phyloP scores from a whole-genome alignment of 2,113 vertebrate species.

The Galeopterus variegatus region DNA sequence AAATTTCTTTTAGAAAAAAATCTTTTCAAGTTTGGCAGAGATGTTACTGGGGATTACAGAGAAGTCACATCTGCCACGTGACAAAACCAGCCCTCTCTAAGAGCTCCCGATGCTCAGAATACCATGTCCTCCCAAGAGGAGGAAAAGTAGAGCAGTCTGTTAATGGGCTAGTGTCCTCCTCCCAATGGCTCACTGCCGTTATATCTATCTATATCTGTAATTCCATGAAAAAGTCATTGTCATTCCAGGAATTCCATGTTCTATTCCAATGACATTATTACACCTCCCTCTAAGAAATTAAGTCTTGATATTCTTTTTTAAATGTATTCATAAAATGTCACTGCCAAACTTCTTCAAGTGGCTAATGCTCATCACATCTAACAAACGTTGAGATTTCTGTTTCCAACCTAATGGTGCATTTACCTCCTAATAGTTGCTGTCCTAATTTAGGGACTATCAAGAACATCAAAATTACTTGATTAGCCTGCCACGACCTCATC shows the following conservation, averaged over 20 bases:
- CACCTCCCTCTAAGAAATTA: conserved; percentile 12
- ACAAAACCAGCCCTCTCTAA: conserved; percentile 53
- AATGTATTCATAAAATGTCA: conserved; percentile 52
- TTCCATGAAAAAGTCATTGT: neutral
- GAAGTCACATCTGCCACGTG: conserved; percentile 9
- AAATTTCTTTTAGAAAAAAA: conserved; percentile 39
- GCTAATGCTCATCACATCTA: neutral
- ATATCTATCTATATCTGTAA: neutral
- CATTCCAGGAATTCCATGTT: conserved; percentile 37
- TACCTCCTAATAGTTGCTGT: conserved; percentile 25
- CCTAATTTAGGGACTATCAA: neutral
- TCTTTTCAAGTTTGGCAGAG: conserved; percentile 67
- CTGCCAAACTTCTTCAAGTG: conserved; percentile 29
- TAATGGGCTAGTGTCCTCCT: neutral
- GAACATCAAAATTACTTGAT: conserved; percentile 29
- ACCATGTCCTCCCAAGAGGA: neutral
- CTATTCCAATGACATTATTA: conserved; percentile 27
- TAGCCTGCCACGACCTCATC: conserved; percentile 43
- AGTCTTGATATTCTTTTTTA: conserved; percentile 11
- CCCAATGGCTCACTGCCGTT: neutral
- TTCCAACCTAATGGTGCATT: conserved; percentile 30
- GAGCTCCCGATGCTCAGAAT: neutral
- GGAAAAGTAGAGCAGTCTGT: neutral
- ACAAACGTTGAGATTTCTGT: conserved; percentile 8
- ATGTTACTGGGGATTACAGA: neutral